These are phyloP conservation scores for Centropyge bicolor DNA, from an alignment of 2,797 vertebrate species.

Conservation along the genomic window DNA sequence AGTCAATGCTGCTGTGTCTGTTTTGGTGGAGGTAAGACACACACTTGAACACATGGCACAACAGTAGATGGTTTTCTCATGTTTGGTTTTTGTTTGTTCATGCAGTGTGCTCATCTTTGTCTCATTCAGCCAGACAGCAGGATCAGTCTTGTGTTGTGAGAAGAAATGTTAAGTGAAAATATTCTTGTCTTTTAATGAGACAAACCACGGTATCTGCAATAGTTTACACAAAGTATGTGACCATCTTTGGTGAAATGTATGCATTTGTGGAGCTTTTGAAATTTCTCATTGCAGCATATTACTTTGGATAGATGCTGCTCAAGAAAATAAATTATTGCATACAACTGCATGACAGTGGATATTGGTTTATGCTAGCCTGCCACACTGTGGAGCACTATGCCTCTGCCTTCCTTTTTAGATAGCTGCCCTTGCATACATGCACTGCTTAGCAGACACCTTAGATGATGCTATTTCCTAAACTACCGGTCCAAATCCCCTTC, in stretches of 20 bases:
- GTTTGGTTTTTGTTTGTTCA: constrained; percentile 65
- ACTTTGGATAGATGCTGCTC: constrained; percentile 21
- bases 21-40: constrained; percentile 92
- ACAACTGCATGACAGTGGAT: constrained; percentile 4
- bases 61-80: constrained; percentile 54
- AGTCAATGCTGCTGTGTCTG: constrained; percentile 88
- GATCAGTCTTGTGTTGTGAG: constrained; percentile 32
- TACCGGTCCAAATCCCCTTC: constrained; percentile 32
- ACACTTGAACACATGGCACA: constrained; percentile 12
- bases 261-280: constrained; percentile 13
- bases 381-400: constrained; percentile 33
- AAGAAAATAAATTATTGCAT: constrained; percentile 7
- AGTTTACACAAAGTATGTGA: constrained; percentile 4
- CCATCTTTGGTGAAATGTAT: background rate
- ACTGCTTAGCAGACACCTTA: constrained; percentile 49
- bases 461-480: constrained; percentile 34
- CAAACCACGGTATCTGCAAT: background rate
- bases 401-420: constrained; percentile 49
- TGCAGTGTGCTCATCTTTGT: constrained; percentile 78
- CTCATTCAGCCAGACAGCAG: constrained; percentile 50
- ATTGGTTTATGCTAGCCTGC: constrained; percentile 35
- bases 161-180: constrained; percentile 26
- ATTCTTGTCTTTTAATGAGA: constrained; percentile 10
- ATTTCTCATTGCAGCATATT: constrained; percentile 5
- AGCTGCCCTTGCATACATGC: constrained; percentile 38